Percentiles rank a stretch among this genome's conserved stretches.
phyloP scores from a whole-genome alignment of 2,888 invertebrate genomes.

The Watsonalla cultraria region DNA sequence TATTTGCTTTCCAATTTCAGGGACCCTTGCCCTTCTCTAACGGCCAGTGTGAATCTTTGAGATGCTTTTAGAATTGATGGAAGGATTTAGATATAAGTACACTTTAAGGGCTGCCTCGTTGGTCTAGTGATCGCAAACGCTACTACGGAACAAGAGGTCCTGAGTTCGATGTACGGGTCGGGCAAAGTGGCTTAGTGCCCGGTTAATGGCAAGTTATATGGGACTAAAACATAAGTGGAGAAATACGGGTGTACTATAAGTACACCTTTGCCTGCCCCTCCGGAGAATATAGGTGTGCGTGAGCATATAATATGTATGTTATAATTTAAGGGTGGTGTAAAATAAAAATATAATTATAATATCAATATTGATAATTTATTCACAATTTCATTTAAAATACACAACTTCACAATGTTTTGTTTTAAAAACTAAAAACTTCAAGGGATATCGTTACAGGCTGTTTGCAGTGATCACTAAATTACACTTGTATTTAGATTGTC shows the following conservation, averaged over 20 bases:
- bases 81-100: not conserved
- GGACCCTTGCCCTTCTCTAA: slow-evolving; percentile 15
- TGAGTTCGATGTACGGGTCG: too few species aligned
- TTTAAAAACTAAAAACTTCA: slow-evolving; percentile 76
- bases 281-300: too few species aligned
- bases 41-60: not conserved
- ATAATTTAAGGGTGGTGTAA: slow-evolving; percentile 8
- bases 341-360: slow-evolving; percentile 50
- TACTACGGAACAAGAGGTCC: too few species aligned
- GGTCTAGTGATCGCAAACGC: too few species aligned
- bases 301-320: not conserved
- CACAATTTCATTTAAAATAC: slow-evolving; percentile 79
- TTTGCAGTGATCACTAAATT: slow-evolving; percentile 67
- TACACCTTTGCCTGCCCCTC: too few species aligned
- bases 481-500: slow-evolving; percentile 55
- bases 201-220: too few species aligned
- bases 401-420: slow-evolving; percentile 76
- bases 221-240: too few species aligned
- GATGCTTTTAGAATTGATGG: not conserved
- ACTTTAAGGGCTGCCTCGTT: not conserved
- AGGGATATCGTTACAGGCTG: slow-evolving; percentile 69
- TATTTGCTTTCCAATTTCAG: slow-evolving; percentile 56
- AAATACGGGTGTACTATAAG: too few species aligned
- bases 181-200: too few species aligned
- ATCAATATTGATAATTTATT: slow-evolving; percentile 79